Conservation (phyloP, 2,888 invertebrate species). For the Xestia ashworthii region DNA sequence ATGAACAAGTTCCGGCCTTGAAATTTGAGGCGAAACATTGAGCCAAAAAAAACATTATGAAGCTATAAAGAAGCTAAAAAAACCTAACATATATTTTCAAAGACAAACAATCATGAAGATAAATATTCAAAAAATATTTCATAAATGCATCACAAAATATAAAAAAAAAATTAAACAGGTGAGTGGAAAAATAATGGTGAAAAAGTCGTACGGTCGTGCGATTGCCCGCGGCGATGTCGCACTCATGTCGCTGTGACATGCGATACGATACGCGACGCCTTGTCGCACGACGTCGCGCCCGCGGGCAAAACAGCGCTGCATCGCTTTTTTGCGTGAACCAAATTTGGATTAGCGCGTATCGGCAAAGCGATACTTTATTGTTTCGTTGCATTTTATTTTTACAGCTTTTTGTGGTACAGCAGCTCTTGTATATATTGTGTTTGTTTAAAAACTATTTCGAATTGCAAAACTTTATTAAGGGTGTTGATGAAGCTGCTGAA, state of each 20-base stretch:
- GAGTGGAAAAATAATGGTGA: constrained; percentile 62
- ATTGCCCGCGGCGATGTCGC: constrained; percentile 57
- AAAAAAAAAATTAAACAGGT: constrained; percentile 36
- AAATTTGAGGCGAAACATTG: neutral
- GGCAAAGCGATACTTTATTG: constrained; percentile 45
- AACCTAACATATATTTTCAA: neutral
- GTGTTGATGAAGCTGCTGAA: neutral
- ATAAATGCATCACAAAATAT: constrained; percentile 14
- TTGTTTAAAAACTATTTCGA: constrained; percentile 36
- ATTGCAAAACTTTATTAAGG: neutral
- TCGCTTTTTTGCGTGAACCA: constrained; percentile 55
- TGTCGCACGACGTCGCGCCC: constrained; percentile 50
- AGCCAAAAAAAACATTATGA: neutral
- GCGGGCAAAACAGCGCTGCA: constrained; percentile 41
- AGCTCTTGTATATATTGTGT: constrained; percentile 18
- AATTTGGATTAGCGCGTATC: constrained; percentile 63
- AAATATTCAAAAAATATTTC: neutral
- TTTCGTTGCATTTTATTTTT: constrained; percentile 37
- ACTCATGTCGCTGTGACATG: constrained; percentile 53
- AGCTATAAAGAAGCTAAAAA: neutral
- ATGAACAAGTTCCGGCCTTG: neutral
- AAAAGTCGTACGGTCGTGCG: constrained; percentile 49
- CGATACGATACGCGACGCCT: constrained; percentile 64
- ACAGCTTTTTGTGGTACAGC: constrained; percentile 41
- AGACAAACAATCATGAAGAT: neutral